These are phyloP conservation scores for Proterorhinus semilunaris DNA, from an alignment of 2,113 vertebrate genomes.

Conservation along the genomic window DNA sequence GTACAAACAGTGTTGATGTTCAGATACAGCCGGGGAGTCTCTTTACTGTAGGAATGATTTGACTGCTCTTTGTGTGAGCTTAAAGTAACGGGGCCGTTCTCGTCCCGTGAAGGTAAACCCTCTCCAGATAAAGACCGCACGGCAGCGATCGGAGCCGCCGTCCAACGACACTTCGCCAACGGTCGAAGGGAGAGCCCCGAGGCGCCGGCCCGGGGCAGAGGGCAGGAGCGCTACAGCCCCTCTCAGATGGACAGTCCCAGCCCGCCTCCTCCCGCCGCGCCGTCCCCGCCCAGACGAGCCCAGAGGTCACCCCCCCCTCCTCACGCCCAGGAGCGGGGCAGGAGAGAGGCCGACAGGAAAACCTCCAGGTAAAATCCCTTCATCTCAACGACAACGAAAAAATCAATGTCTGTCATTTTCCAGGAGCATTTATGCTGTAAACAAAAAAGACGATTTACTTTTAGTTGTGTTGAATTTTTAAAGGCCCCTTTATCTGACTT, in stretches of 20 bases:
- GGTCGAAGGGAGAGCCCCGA: conserved; percentile 31
- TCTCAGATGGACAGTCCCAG: conserved; percentile 55
- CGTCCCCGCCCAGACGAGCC: conserved; percentile 31
- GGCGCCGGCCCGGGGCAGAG: conserved; percentile 11
- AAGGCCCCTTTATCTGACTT: no score
- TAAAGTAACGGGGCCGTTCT: neutral
- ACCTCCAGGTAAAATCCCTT: conserved; percentile 1
- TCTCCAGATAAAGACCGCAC: neutral
- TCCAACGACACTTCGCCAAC: conserved; percentile 50
- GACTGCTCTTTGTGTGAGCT: neutral
- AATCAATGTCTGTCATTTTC: no score
- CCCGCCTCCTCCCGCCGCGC: conserved; percentile 19
- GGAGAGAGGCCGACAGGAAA: conserved; percentile 28
- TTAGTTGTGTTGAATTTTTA: no score
- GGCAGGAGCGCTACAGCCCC: conserved; percentile 68
- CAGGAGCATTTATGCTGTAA: no score
- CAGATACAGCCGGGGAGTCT: no score
- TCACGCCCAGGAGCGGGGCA: conserved; percentile 35
- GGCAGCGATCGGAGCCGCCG: conserved; percentile 40
- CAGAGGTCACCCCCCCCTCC: conserved; percentile 34
- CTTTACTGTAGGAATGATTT: no score
- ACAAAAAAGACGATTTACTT: no score
- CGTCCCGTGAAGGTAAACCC: neutral
- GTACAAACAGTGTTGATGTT: no score
- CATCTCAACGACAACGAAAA: no score